Evolutionary conservation across 2,888 invertebrate species (phyloP).

Genomic region (Aphrophora alni): DNA sequence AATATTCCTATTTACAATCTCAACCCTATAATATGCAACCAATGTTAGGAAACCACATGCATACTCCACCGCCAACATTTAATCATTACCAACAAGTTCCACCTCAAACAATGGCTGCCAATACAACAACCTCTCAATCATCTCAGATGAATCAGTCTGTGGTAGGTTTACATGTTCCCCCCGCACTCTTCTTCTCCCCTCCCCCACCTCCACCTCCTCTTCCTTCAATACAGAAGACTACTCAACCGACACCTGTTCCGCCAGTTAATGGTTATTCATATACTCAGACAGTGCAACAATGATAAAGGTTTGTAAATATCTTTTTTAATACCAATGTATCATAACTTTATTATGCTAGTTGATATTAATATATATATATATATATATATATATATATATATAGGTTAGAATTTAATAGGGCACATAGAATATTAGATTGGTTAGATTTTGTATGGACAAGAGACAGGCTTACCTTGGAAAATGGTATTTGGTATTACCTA

Average conservation of each 20-base stretch:
- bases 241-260: neutral
- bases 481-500: too few species aligned
- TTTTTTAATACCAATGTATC: too few species aligned
- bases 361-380: too few species aligned
- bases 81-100: neutral
- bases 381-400: too few species aligned
- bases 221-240: neutral
- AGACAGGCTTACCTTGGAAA: too few species aligned
- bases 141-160: constrained; percentile 23
- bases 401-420: too few species aligned
- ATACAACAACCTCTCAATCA: neutral
- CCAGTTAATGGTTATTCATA: neutral
- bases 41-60: too few species aligned
- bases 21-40: neutral
- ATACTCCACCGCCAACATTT: neutral
- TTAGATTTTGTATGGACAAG: too few species aligned
- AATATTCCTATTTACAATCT: neutral
- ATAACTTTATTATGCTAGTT: too few species aligned
- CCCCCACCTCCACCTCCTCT: constrained; percentile 32
- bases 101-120: neutral
- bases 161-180: constrained; percentile 15
- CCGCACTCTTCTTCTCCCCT: constrained; percentile 29
- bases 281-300: neutral
- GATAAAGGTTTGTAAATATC: neutral
- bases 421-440: too few species aligned